A percentile compares a stretch with the other conserved stretches of the same genome.
Conservation (phyloP, 2,113 vertebrate genomes). For the Dissostichus mawsoni region DNA sequence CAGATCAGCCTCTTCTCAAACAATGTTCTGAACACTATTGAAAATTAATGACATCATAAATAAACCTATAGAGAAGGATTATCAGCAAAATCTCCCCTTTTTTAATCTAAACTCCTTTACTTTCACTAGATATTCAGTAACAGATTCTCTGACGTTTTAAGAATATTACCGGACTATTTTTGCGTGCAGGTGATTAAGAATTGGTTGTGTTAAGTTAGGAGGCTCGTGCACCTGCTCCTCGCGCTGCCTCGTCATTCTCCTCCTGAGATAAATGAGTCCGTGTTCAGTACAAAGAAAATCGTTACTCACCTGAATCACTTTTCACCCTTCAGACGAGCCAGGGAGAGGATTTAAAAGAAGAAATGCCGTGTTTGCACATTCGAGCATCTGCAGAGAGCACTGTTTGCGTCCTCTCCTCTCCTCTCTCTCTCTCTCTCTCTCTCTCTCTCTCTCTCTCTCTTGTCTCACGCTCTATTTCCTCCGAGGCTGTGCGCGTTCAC, state of each 20-base stretch:
- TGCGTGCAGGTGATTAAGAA: background rate
- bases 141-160: background rate
- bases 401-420: constrained; percentile 15
- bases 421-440: background rate
- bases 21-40: constrained; percentile 3
- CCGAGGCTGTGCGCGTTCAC: constrained; percentile 4
- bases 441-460: background rate
- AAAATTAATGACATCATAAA: background rate
- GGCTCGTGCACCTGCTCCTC: constrained; percentile 44
- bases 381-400: constrained; percentile 28
- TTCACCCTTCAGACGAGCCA: background rate
- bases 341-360: background rate
- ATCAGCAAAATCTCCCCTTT: background rate
- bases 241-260: background rate
- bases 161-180: background rate
- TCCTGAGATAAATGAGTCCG: background rate
- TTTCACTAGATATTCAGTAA: background rate
- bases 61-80: background rate
- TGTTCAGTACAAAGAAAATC: background rate
- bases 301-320: constrained; percentile 38
- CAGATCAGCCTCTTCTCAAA: background rate
- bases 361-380: background rate
- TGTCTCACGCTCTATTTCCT: background rate
- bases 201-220: background rate
- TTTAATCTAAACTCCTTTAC: background rate